phyloP scores from a whole-genome alignment of 2,797 vertebrate genomes.

The Zalophus californianus region DNA sequence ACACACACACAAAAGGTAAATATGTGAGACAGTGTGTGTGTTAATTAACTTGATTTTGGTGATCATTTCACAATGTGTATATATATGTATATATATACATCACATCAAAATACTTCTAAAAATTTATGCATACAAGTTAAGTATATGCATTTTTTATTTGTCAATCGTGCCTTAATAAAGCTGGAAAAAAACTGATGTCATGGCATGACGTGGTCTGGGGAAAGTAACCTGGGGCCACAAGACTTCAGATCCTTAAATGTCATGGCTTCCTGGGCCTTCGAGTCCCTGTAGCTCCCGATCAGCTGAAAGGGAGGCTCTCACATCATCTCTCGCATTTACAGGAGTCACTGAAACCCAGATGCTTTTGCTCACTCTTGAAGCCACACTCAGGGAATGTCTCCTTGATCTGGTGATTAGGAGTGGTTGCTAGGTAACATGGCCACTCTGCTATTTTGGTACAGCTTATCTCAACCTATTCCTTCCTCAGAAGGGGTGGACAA shows the following conservation, averaged over 20 bases:
- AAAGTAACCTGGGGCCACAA: neutral
- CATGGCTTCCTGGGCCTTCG: neutral
- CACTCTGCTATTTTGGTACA: slow-evolving; percentile 31
- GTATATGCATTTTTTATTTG: neutral
- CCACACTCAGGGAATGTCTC: slow-evolving; percentile 21
- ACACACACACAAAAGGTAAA: neutral
- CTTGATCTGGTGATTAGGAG: neutral
- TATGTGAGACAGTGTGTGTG: neutral
- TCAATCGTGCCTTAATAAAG: neutral
- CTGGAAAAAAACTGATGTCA: neutral
- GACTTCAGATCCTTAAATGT: neutral
- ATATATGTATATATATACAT: neutral
- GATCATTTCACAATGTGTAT: neutral
- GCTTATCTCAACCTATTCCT: slow-evolving; percentile 28
- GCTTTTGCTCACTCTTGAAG: neutral
- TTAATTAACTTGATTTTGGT: neutral
- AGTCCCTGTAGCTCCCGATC: neutral
- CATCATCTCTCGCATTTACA: neutral
- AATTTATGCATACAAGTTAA: neutral
- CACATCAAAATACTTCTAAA: neutral
- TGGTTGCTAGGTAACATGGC: slow-evolving; percentile 39
- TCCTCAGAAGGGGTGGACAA: slow-evolving; percentile 48
- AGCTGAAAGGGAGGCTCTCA: neutral
- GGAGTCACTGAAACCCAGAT: neutral
- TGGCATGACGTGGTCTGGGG: neutral